Evolutionary conservation across 2,888 invertebrate genomes (phyloP).

Genomic region (Cheilosia pagana): DNA sequence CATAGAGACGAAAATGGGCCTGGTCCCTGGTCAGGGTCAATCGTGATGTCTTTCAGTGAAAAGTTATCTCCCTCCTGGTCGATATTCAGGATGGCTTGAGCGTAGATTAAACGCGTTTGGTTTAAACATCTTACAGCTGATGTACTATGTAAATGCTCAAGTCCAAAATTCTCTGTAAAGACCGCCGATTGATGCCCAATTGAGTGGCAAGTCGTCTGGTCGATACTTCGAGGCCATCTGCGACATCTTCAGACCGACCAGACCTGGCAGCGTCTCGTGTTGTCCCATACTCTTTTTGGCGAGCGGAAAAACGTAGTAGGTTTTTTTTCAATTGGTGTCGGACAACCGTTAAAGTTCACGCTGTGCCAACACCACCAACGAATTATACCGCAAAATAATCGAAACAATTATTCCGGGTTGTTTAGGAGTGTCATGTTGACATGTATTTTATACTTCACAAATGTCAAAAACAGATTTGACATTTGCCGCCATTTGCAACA

Average conservation of each 20-base stretch:
- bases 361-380: neutral
- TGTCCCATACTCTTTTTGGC: neutral
- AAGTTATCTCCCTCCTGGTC: too few species aligned
- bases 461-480: too few species aligned
- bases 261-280: neutral
- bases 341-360: neutral
- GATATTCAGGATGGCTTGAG: too few species aligned
- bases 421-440: neutral
- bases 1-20: too few species aligned
- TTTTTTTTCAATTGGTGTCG: neutral
- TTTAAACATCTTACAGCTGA: too few species aligned
- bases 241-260: neutral
- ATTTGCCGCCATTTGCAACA: too few species aligned
- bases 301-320: neutral
- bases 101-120: too few species aligned
- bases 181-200: neutral
- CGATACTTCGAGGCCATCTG: neutral
- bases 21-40: too few species aligned
- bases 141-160: too few species aligned
- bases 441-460: too few species aligned
- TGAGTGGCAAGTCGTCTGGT: neutral
- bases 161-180: neutral
- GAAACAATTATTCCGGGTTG: too few species aligned
- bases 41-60: neutral
- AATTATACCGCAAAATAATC: neutral